Conservation (phyloP, 92 coral and sea anemone genomes). For the Siderastrea radians region DNA sequence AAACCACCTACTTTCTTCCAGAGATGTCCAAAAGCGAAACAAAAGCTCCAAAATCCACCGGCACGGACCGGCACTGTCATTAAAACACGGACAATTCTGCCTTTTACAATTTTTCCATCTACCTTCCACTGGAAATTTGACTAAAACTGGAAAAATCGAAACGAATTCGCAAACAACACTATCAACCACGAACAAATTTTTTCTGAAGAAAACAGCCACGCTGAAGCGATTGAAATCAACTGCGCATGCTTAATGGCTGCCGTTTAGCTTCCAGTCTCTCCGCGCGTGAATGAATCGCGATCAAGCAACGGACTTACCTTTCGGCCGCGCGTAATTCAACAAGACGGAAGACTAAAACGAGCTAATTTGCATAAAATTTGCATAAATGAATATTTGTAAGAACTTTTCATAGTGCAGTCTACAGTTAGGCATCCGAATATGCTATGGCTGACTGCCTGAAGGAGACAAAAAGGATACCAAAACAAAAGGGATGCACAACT, state of each 20-base stretch:
- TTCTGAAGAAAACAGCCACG: constrained; percentile 15
- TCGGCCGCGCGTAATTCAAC: no score
- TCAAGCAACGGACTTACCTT: no score
- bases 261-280: constrained; percentile 35
- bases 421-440: no score
- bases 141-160: not conserved
- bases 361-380: no score
- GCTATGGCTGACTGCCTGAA: not conserved
- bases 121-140: not conserved
- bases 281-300: no score
- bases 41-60: constrained; percentile 32
- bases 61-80: constrained; percentile 20
- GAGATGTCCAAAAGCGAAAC: not conserved
- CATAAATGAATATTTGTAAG: no score
- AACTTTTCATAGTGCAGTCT: no score
- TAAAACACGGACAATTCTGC: constrained; percentile 6
- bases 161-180: not conserved
- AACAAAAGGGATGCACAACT: not conserved
- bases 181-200: not conserved
- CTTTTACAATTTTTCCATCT: not conserved
- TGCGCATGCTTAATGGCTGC: constrained; percentile 21
- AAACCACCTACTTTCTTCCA: constrained; percentile 19
- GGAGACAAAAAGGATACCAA: not conserved
- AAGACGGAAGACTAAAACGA: no score
- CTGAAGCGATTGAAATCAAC: constrained; percentile 34